phyloP scores from a whole-genome alignment of 1,140 invertebrate species.

The Druon quercuslanigerum region DNA sequence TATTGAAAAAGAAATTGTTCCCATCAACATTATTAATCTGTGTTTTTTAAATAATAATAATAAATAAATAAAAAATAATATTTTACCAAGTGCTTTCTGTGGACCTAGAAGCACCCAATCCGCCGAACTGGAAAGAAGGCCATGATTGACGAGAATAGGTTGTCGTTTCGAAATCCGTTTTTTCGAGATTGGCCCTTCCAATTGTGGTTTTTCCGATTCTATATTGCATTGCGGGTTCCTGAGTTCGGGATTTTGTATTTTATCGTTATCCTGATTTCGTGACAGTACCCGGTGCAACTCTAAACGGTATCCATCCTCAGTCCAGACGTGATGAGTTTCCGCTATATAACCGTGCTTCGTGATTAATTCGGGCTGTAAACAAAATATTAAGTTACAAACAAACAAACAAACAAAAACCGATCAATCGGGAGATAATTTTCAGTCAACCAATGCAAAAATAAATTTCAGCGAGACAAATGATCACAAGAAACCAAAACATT shows the following conservation, averaged over 20 bases:
- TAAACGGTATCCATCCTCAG: constrained; percentile 84
- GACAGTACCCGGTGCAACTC: constrained; percentile 81
- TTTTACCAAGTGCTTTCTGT: constrained; percentile 79
- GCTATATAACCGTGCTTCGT: constrained; percentile 78
- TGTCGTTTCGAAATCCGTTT: constrained; percentile 55
- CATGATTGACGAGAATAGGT: constrained; percentile 84
- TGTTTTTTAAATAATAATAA: too few relatives aligned
- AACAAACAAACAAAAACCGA: not conserved
- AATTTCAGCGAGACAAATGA: too few relatives aligned
- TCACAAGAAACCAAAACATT: too few relatives aligned
- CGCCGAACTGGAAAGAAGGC: constrained; percentile 83
- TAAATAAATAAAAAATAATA: too few relatives aligned
- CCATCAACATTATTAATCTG: too few relatives aligned
- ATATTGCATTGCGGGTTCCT: constrained; percentile 34
- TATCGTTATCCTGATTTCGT: constrained; percentile 46
- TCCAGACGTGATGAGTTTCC: constrained; percentile 81
- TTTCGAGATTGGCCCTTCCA: constrained; percentile 10
- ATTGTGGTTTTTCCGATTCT: constrained; percentile 15
- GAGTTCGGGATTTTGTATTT: constrained; percentile 42
- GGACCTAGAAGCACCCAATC: constrained; percentile 85
- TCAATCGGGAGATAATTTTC: not conserved
- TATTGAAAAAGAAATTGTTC: too few relatives aligned
- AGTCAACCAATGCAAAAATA: not conserved
- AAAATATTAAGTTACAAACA: constrained; percentile 37
- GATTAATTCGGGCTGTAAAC: constrained; percentile 76